Base-by-base conservation (phyloP, 1,140 invertebrate genomes). In the Drosophila sulfurigaster region DNA sequence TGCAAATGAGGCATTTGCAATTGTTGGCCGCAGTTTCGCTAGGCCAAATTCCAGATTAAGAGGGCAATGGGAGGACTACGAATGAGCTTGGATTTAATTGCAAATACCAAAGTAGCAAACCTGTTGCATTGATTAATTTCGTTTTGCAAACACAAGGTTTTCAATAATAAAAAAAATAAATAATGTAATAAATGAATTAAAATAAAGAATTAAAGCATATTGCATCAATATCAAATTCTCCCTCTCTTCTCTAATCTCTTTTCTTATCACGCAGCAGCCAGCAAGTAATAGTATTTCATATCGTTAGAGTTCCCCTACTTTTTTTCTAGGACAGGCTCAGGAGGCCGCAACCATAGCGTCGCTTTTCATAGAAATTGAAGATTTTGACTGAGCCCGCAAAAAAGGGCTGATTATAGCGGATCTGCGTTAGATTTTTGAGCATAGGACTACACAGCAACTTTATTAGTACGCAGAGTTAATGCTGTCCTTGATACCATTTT, bases 1-100 rank as follows among this genome's bases (percentile, higher is more conserved):
- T 89, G 86, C 81, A 89, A 89, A 89, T 89, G 85, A 85, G 85
- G 60, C 78, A 66, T 69, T 74, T 75, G 75, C 65, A 57, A 72
- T 63, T 67, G 67, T 70, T 58, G 69, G 56, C 30, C 30, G 8
- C 38, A 54, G 60, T 15, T 25, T 41, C 41, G 8, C n/a, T 41
- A 15, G 38, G 15, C 32, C 11, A 25, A 43, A 16, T 56, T 43
- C 41, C 41, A 43, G 41, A 43, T 43, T 43, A 49, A 25, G 48
- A 49, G 48, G 20, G 20, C 48, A 54, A 54, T 54, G 30, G 51
- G 28, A 32, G 51, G 13, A 32, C 10, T 32, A 32, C 28, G 28
- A 54, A 54, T 54, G 11, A 54, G 28, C 20, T 41, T 11, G 10
- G 13, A 5, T 28, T 49, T 25, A 11, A 49, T 49, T 49, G 4